phyloP scores from a whole-genome alignment of 2,888 invertebrate genomes.

The Clivina fossor region DNA sequence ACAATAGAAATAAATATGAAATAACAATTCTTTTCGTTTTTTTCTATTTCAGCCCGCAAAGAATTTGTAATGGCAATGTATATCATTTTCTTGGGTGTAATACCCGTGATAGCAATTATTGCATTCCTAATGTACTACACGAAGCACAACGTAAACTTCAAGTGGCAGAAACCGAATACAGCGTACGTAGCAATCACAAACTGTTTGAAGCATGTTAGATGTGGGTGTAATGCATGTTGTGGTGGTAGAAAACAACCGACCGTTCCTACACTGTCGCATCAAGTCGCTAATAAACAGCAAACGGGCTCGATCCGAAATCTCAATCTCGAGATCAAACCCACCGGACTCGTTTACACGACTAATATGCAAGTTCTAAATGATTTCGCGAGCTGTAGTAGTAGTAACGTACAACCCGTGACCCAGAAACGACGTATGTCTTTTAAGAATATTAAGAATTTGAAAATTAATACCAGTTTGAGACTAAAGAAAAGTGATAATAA shows the following conservation, averaged over 20 bases:
- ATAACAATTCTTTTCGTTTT: no score
- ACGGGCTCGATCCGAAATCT: slow-evolving; percentile 38
- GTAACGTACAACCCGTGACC: slow-evolving; percentile 11
- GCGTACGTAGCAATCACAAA: slow-evolving; percentile 56
- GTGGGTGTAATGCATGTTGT: slow-evolving; percentile 46
- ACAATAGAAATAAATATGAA: no score
- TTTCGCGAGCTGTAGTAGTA: slow-evolving; percentile 16
- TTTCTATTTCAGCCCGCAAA: slow-evolving; percentile 65
- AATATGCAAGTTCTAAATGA: slow-evolving; percentile 58
- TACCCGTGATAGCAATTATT: slow-evolving; percentile 70
- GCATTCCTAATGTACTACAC: slow-evolving; percentile 75
- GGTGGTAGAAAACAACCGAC: slow-evolving; percentile 41
- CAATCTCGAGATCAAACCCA: slow-evolving; percentile 60
- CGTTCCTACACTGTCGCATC: slow-evolving; percentile 42
- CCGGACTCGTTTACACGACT: slow-evolving; percentile 66
- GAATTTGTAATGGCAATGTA: slow-evolving; percentile 81
- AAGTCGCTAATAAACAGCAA: slow-evolving; percentile 38
- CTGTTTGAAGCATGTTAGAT: slow-evolving; percentile 47
- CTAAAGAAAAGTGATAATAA: slow-evolving; percentile 29
- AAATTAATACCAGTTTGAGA: slow-evolving; percentile 41
- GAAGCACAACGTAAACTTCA: slow-evolving; percentile 63
- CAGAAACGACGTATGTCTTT: slow-evolving; percentile 42
- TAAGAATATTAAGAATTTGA: slow-evolving; percentile 47
- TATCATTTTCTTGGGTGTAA: slow-evolving; percentile 83
- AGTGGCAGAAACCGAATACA: slow-evolving; percentile 57